Base-by-base conservation (phyloP, 1,140 invertebrate genomes). In the Spodoptera frugiperda region DNA sequence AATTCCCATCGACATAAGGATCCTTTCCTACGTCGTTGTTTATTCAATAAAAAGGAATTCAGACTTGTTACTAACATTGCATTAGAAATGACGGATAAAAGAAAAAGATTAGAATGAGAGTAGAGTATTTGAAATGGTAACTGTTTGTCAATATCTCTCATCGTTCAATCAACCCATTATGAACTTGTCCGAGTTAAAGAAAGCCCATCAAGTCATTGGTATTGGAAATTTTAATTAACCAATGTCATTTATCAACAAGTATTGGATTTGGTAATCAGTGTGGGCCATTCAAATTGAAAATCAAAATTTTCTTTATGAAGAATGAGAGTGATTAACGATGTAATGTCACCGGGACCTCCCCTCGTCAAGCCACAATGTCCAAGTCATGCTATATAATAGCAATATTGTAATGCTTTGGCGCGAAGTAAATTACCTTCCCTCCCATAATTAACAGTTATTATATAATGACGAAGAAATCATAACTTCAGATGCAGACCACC, bases 311-410 rank as follows among this genome's bases (percentile, higher is more conserved):
- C 84, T 87, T 87, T 77, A 72, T 82, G 83, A 88, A 89, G 87
- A 91, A 91, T 86, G 79, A 71, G 83, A 85, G 79, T 92, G 91
- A 93, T 93, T 93, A 92, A 93, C 89, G 90, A 93, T 87, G 84
- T 78, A 71, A 79, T 87, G 89, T 89, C 88, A 87, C 84, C 78
- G 77, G 68, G 79, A 76, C 78, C 83, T 78, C 84, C 87, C 87
- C 85, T 81, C 82, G 82, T 84, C 86, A 84, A 54, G 71, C 73
- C 77, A 84, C 85, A 85, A 90, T 87, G 80, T 82, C 70, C 87
- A 71, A 92, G 89, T 93, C 90, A 92, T 88, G 84, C 82, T 61
- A 88, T 86, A 89, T 93, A 93, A 93, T 90, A 87, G 89, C 87
- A 87, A 91, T 87, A 87, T 86, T 89, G 83, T 88, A 90, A 88